Base-by-base conservation (phyloP, 2,888 invertebrate genomes). In the Meteorus colon region DNA sequence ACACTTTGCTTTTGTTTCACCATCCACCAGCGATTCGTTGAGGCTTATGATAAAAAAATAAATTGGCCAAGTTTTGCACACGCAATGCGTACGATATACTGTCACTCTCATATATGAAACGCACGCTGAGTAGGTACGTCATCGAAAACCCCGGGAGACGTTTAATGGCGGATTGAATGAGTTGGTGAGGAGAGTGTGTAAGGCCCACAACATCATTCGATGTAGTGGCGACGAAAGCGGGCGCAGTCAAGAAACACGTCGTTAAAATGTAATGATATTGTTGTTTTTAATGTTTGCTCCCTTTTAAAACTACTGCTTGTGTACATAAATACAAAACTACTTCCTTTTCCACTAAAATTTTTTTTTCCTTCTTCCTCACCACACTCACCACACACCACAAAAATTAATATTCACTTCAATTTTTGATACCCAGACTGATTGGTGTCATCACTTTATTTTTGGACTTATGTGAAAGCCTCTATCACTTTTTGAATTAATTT, bases 221-320 rank as follows among this genome's bases (percentile, higher is more conserved):
- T n/a, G n/a, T 19, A 19, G 19, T 2, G 19, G 55, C 6, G 55
- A 55, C 19, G n/a, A 55, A 55, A 55, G 55, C 19, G 55, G 41
- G 8, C 41, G 41, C 41, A 41, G 41, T 6, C 16, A 45, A 84
- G 80, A 84, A 86, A 86, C 86, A 86, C 86, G 84, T 86, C 86
- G 86, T 86, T 86, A 87, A 86, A 86, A 84, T 87, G 85, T 86
- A 87, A 86, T 87, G 87, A 86, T 87, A 86, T 86, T 86, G 87
- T 87, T 86, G 86, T 86, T 86, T 85, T 86, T 86, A 86, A 86
- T 86, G 85, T 83, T 85, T 77, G 83, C 83, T 84, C 84, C 19
- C 8, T 19, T 55, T 19, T 12, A 41, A 41, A 41, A 41, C 41
- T 41, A 41, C 4, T 41, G 4, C 41, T 41, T 10, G 8, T 41